phyloP scores from a whole-genome alignment of 1,140 invertebrate species.

The Atta cephalotes region DNA sequence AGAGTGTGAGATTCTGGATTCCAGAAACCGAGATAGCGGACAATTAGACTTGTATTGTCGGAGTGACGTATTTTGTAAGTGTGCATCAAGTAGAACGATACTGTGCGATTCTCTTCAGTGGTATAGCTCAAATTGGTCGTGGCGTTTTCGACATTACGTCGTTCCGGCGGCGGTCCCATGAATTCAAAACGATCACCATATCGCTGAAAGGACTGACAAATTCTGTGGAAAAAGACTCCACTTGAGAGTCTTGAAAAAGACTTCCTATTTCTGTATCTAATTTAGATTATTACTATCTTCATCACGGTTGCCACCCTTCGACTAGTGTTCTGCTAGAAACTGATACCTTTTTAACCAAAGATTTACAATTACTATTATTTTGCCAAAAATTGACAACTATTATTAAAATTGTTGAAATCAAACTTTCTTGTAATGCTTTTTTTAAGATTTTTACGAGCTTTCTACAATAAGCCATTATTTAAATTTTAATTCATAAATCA shows the following conservation, averaged over 20 bases:
- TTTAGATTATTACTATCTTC: neutral
- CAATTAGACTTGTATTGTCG: constrained; percentile 81
- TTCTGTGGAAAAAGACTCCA: constrained; percentile 27
- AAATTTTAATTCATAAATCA: no score
- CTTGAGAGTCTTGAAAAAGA: no score
- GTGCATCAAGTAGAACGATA: constrained; percentile 78
- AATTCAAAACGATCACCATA: constrained; percentile 47
- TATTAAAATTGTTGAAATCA: no score
- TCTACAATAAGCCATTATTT: no score
- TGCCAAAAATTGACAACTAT: no score
- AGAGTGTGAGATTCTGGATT: constrained; percentile 75
- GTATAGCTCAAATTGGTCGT: constrained; percentile 66
- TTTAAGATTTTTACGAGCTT: no score
- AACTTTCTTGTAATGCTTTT: no score
- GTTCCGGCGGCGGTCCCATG: constrained; percentile 24
- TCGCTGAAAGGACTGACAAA: constrained; percentile 30
- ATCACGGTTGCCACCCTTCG: neutral
- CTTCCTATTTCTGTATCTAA: neutral
- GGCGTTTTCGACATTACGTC: constrained; percentile 54
- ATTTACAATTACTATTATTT: no score
- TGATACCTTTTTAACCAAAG: no score
- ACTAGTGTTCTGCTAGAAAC: no score
- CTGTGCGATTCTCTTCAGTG: constrained; percentile 61
- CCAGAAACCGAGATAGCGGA: constrained; percentile 81
- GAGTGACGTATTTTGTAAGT: constrained; percentile 82